phyloP scores from a whole-genome alignment of 2,888 invertebrate genomes.

The Noctuana brunneofusca region DNA sequence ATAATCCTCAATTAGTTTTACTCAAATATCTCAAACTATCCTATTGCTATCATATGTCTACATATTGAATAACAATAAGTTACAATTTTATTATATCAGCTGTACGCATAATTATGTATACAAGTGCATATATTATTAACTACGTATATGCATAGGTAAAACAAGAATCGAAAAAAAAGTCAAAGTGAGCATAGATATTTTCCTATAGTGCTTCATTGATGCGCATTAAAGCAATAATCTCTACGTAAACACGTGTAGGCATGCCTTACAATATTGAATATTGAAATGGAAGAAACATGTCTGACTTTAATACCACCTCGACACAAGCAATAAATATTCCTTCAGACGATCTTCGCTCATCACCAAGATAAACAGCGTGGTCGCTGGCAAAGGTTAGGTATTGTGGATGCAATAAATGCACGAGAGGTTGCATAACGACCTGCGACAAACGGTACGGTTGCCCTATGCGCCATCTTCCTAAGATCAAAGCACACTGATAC shows the following conservation, averaged over 20 bases:
- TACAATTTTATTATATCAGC: too few relatives aligned
- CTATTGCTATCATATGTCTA: too few relatives aligned
- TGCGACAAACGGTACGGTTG: conserved; percentile 51
- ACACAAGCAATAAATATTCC: conserved; percentile 42
- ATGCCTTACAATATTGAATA: conserved; percentile 18
- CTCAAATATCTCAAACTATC: too few relatives aligned
- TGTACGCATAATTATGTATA: too few relatives aligned
- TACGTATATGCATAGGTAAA: too few relatives aligned
- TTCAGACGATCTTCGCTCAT: conserved; percentile 47
- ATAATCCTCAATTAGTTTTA: too few relatives aligned
- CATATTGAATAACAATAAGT: too few relatives aligned
- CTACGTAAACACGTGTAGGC: not conserved
- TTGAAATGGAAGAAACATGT: conserved; percentile 28
- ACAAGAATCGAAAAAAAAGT: too few relatives aligned
- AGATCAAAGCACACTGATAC: conserved; percentile 23
- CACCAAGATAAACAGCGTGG: conserved; percentile 60
- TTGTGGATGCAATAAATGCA: conserved; percentile 69
- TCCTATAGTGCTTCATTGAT: not conserved
- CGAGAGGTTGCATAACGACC: conserved; percentile 61
- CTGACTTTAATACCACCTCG: conserved; percentile 33
- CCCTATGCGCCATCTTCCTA: conserved; percentile 56
- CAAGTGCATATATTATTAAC: too few relatives aligned
- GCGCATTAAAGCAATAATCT: not conserved
- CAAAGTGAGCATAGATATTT: too few relatives aligned
- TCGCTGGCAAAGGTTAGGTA: conserved; percentile 67